These are phyloP conservation scores for Rhinolophus sinicus DNA, from an alignment of 2,113 vertebrate genomes.

Conservation along the genomic window DNA sequence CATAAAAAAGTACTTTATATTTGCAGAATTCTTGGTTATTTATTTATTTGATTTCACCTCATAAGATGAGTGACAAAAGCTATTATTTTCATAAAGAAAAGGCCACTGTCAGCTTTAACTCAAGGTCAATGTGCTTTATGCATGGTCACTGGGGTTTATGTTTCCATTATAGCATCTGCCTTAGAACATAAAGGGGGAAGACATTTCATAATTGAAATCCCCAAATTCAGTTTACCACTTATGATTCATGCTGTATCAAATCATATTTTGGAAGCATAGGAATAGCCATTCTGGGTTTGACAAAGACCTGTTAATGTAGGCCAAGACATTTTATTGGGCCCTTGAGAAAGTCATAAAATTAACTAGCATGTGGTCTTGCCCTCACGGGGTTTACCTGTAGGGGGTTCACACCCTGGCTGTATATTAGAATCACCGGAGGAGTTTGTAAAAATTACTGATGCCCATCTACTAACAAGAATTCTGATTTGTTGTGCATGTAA, in stretches of 20 bases:
- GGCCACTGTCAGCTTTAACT: constrained; percentile 51
- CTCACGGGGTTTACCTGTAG: background rate
- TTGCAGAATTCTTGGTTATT: constrained; percentile 42
- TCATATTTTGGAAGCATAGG: background rate
- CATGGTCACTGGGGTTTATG: constrained; percentile 16
- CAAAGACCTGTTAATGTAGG: background rate
- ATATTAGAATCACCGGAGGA: background rate
- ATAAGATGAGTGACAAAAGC: constrained; percentile 57
- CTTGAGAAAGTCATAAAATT: background rate
- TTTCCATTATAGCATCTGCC: constrained; percentile 13
- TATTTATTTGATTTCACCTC: constrained; percentile 62
- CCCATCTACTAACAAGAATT: background rate
- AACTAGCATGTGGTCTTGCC: background rate
- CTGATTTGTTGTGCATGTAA: background rate
- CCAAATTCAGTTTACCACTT: constrained; percentile 24
- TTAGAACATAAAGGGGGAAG: constrained; percentile 28
- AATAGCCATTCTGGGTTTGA: background rate
- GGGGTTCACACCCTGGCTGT: accelerated
- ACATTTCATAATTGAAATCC: constrained; percentile 39
- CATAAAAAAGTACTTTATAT: constrained; percentile 15
- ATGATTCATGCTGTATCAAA: background rate
- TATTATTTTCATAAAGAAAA: constrained; percentile 72
- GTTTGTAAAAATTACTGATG: background rate
- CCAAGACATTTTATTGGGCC: background rate
- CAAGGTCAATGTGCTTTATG: constrained; percentile 56